Conservation (phyloP, 2,113 vertebrate genomes). For the Antechinus flavipes region DNA sequence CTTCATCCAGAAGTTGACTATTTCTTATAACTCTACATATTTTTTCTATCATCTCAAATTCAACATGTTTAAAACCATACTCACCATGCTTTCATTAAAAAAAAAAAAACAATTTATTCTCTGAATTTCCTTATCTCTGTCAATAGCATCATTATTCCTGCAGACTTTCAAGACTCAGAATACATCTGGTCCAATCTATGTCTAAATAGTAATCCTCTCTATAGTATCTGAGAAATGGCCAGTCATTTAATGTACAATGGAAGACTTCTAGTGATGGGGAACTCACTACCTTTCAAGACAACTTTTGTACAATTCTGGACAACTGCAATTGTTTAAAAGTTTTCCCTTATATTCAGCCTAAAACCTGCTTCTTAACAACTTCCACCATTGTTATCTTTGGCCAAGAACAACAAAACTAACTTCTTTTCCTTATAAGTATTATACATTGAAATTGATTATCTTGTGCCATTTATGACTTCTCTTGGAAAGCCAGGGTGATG, state of each 20-base stretch:
- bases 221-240: background rate
- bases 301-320: background rate
- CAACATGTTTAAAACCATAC: background rate
- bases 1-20: background rate
- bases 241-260: background rate
- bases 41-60: background rate
- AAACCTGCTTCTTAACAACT: background rate
- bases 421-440: background rate
- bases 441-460: background rate
- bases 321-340: background rate
- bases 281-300: background rate
- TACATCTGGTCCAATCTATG: background rate
- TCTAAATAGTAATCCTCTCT: background rate
- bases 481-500: background rate
- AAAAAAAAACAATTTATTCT: background rate
- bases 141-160: background rate
- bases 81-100: background rate
- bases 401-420: background rate
- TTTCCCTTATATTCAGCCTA: background rate
- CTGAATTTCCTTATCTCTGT: background rate
- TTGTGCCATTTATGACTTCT: background rate
- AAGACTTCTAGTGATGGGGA: background rate
- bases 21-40: background rate
- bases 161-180: background rate
- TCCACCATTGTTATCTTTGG: background rate